These are phyloP conservation scores for Neoitamus cyanurus DNA, from an alignment of 2,888 invertebrate genomes.

Conservation along the genomic window DNA sequence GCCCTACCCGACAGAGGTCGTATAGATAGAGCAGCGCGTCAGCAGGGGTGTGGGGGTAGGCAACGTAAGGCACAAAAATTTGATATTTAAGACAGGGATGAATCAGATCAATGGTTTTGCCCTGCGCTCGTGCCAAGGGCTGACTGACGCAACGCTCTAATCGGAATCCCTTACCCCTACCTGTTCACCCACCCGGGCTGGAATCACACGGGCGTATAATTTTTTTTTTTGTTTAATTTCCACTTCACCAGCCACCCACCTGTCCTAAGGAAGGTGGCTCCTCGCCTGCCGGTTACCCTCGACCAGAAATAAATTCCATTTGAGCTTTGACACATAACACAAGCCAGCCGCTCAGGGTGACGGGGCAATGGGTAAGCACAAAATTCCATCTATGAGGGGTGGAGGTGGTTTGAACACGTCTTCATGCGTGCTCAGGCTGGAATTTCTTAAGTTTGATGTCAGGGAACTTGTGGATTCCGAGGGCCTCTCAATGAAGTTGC, in stretches of 20 bases:
- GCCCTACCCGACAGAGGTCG: neutral
- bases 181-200: neutral
- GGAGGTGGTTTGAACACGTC: neutral
- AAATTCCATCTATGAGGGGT: neutral
- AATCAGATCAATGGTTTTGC: slow-evolving; percentile 8
- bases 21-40: neutral
- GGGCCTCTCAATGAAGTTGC: neutral
- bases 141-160: neutral
- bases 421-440: neutral
- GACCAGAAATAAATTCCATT: slow-evolving; percentile 14
- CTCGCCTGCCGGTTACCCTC: neutral
- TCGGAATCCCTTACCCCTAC: neutral
- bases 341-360: neutral
- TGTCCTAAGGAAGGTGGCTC: neutral
- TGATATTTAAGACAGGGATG: neutral
- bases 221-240: neutral
- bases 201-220: neutral
- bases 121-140: neutral
- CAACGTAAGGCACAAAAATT: neutral
- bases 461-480: neutral
- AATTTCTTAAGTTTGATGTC: neutral
- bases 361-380: neutral
- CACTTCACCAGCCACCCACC: neutral
- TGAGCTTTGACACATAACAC: neutral
- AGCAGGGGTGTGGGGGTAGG: neutral